A percentile compares a stretch with the other conserved stretches of the same genome.
These are phyloP conservation scores for Pachydiplax longipennis DNA, from an alignment of 2,888 invertebrate species.

Conservation along the genomic window DNA sequence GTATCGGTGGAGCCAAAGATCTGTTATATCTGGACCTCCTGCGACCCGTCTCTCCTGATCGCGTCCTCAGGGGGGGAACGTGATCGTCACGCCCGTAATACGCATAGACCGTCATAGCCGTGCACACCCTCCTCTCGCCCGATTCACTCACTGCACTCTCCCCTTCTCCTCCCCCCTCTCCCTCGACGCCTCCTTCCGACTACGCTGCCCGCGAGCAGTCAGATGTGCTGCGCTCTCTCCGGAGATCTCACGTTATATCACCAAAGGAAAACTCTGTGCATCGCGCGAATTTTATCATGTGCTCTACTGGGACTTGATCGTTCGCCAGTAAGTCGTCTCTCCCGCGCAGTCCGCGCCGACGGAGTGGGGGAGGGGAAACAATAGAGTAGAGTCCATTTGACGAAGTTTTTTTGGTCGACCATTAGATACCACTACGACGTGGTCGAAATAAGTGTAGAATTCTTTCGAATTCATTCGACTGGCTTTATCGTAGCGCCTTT, in stretches of 20 bases:
- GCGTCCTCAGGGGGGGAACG: neutral
- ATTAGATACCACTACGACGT: neutral
- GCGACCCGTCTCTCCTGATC: too few species aligned
- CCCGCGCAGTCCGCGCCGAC: neutral
- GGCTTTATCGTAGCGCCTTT: neutral
- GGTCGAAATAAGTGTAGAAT: neutral
- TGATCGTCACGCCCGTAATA: slow-evolving; percentile 38
- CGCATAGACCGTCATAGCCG: neutral
- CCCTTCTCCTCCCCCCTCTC: neutral
- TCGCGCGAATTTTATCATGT: neutral
- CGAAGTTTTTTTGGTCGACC: neutral
- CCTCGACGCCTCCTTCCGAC: slow-evolving; percentile 1
- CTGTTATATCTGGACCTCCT: neutral
- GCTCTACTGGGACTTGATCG: neutral
- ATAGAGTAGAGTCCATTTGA: neutral
- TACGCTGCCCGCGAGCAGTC: slow-evolving; percentile 23
- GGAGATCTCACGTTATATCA: neutral
- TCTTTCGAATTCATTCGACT: neutral
- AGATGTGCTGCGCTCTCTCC: slow-evolving; percentile 7
- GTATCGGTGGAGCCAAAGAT: too few species aligned
- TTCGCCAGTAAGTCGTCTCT: neutral
- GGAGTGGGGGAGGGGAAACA: neutral
- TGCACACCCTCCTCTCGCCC: slow-evolving; percentile 9
- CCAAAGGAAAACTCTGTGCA: neutral
- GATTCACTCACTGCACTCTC: neutral